These are phyloP conservation scores for Ptychochromis oligacanthus DNA, from an alignment of 2,113 vertebrate species.

Conservation along the genomic window DNA sequence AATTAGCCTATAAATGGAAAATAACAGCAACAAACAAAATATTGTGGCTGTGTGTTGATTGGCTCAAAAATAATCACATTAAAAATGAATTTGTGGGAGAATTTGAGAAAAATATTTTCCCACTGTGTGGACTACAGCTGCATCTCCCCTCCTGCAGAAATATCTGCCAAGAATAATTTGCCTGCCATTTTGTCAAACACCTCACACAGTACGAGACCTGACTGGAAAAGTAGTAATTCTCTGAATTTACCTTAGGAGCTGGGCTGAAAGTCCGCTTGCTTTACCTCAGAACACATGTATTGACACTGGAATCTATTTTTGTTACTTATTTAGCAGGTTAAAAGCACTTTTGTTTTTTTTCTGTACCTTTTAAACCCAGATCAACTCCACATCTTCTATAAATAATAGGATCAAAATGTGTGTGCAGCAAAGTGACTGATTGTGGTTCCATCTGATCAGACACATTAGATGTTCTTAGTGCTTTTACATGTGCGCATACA, in stretches of 20 bases:
- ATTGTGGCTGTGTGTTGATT: background rate
- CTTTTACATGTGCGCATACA: slow-evolving; percentile 11
- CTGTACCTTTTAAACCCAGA: background rate
- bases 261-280: background rate
- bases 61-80: background rate
- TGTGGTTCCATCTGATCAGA: slow-evolving; percentile 9
- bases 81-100: background rate
- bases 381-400: background rate
- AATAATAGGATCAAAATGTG: background rate
- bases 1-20: background rate
- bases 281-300: background rate
- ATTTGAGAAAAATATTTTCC: background rate
- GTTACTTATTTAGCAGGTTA: background rate
- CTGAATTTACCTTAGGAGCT: slow-evolving; percentile 5
- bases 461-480: background rate
- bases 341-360: background rate
- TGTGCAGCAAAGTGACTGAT: background rate
- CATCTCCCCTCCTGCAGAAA: background rate
- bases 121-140: background rate
- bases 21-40: background rate
- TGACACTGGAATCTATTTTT: background rate
- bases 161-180: slow-evolving; percentile 44
- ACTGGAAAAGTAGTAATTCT: background rate
- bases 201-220: slow-evolving; percentile 4
- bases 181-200: slow-evolving; percentile 41